phyloP scores from a whole-genome alignment of 1,140 invertebrate species.

The Maconellicoccus hirsutus region DNA sequence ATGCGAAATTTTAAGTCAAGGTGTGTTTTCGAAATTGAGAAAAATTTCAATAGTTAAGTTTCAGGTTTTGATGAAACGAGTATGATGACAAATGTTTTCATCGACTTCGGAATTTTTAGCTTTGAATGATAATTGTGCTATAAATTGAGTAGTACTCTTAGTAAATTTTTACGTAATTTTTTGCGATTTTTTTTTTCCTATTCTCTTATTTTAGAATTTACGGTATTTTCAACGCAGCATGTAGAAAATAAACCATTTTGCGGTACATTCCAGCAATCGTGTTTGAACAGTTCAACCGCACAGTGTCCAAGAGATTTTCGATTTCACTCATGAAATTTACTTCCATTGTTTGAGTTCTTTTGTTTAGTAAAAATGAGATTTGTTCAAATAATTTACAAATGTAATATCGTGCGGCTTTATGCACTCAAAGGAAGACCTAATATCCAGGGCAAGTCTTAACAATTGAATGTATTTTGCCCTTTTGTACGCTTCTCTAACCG shows the following conservation, averaged over 20 bases:
- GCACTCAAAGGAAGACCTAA: background rate
- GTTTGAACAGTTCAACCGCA: background rate
- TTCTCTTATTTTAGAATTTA: too few relatives aligned
- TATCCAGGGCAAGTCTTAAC: background rate
- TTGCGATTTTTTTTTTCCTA: too few relatives aligned
- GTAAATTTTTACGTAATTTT: too few relatives aligned
- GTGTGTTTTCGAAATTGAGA: too few relatives aligned
- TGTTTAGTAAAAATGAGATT: background rate
- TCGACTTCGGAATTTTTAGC: too few relatives aligned
- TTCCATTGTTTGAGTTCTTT: background rate
- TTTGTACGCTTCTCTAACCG: background rate
- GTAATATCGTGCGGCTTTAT: background rate
- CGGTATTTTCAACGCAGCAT: background rate
- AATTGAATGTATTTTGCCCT: background rate
- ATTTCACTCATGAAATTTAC: background rate
- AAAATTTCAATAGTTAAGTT: too few relatives aligned
- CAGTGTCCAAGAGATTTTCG: background rate
- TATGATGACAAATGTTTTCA: too few relatives aligned
- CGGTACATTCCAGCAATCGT: background rate
- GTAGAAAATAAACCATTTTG: background rate
- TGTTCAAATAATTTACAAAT: slow-evolving; percentile 6
- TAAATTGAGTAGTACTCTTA: too few relatives aligned
- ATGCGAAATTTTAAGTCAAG: too few relatives aligned
- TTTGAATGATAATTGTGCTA: too few relatives aligned
- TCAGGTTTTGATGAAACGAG: too few relatives aligned